These are phyloP conservation scores for Aurelia aurita complex sp. Pacific DNA, from an alignment of 30 jellyfish, hydroid and myxozoan genomes.

Conservation along the genomic window DNA sequence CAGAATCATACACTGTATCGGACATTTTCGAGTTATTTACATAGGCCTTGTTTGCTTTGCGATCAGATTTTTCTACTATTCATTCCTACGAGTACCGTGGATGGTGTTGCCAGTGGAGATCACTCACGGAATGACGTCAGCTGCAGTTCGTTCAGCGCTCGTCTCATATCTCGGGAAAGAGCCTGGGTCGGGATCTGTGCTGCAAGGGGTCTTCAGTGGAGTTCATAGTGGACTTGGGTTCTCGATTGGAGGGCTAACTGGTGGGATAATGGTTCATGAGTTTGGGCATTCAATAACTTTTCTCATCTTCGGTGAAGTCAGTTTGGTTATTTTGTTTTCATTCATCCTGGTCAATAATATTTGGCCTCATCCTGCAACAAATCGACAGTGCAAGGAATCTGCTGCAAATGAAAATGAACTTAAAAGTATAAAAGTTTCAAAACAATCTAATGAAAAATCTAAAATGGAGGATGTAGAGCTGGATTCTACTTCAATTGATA, in stretches of 20 bases:
- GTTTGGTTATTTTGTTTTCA: conserved; percentile 80
- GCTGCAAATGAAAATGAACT: conserved; percentile 2
- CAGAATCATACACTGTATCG: conserved; percentile 73
- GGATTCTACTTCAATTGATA: conserved; percentile 48
- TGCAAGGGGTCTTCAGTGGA: conserved; percentile 90
- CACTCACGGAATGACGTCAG: conserved; percentile 97
- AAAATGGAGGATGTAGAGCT: neutral
- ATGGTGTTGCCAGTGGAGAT: conserved; percentile 91
- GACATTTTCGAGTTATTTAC: conserved; percentile 86
- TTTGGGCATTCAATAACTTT: conserved; percentile 92
- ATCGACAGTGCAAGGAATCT: neutral
- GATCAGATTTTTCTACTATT: conserved; percentile 79
- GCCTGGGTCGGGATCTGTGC: conserved; percentile 72
- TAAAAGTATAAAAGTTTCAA: neutral
- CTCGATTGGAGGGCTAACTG: conserved; percentile 92
- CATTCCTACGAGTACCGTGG: conserved; percentile 91
- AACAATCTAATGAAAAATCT: neutral
- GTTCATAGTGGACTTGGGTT: conserved; percentile 98
- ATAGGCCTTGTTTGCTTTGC: conserved; percentile 93
- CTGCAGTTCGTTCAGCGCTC: conserved; percentile 90
- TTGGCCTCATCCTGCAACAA: conserved; percentile 63
- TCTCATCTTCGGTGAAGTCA: conserved; percentile 89
- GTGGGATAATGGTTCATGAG: conserved; percentile 96
- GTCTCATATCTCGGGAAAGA: conserved; percentile 89
- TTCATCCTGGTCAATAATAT: conserved; percentile 81